These are phyloP conservation scores for Phaethornis superciliosus DNA, from an alignment of 2,113 vertebrate species.

Conservation along the genomic window DNA sequence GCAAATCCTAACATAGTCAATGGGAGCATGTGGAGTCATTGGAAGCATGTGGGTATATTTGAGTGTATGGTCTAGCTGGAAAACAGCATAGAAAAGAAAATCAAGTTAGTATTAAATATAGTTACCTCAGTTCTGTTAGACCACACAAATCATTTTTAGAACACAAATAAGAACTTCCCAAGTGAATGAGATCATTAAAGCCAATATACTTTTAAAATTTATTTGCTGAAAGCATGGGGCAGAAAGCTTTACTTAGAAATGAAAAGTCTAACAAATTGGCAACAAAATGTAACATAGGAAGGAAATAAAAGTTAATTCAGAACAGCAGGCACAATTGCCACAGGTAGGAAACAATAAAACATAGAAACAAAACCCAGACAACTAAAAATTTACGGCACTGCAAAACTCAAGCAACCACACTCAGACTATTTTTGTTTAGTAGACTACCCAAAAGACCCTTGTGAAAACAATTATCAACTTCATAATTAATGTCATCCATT, in stretches of 20 bases:
- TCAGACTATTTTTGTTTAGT: background rate
- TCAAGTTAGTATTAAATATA: slow-evolving; percentile 57
- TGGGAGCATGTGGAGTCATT: background rate
- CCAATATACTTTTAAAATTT: slow-evolving; percentile 22
- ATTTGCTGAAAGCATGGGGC: slow-evolving; percentile 40
- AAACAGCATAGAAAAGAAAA: slow-evolving; percentile 24
- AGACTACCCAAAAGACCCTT: background rate
- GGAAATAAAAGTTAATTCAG: slow-evolving; percentile 39
- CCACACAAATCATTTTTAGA: slow-evolving; percentile 35
- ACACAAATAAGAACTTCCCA: background rate
- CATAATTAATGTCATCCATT: background rate
- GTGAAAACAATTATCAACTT: background rate
- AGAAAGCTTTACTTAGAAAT: slow-evolving; percentile 52
- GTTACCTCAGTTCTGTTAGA: slow-evolving; percentile 35
- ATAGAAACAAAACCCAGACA: background rate
- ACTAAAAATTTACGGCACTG: background rate
- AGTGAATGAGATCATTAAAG: slow-evolving; percentile 46
- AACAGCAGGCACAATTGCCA: background rate
- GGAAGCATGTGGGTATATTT: background rate
- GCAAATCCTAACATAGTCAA: background rate
- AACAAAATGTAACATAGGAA: slow-evolving; percentile 22
- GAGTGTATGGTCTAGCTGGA: background rate
- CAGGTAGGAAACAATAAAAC: slow-evolving; percentile 24
- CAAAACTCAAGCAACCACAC: background rate
- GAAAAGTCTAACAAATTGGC: slow-evolving; percentile 39